Base-by-base conservation (phyloP, 2,113 vertebrate genomes). In the Otis tarda region DNA sequence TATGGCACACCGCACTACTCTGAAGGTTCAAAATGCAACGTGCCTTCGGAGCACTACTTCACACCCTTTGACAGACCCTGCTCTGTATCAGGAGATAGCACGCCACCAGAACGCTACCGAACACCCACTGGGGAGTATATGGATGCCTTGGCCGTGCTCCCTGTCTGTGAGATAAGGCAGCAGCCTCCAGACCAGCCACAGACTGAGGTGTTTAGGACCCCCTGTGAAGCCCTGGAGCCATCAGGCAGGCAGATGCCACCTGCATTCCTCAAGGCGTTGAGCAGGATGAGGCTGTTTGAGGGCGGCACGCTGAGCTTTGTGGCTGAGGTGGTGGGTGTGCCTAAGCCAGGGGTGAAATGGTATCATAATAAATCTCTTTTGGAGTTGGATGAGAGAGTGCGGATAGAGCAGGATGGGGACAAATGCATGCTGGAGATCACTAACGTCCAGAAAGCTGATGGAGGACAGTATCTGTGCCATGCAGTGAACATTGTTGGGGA, bases 401-500 rank as follows among this genome's bases (percentile, higher is more conserved):
- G 56, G 96, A 98, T 99, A 87, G 98, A 98, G 90, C 98, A 98
- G 90, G 98, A 99, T 71, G 98, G 98, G 8, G 97, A 99, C 73
- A 98, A 97, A 67, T 98, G 98, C 80, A 94, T 98, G 12, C 96
- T 99, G 57, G 98, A 98, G 91, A 98, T 99, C 73, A 93, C 96
- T 61, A 98, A 97, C 10, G 37, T 99, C 55, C 97, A 97, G 30
- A 98, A 98, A 95, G 95, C 90, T 0, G 99, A 99, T 23, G 98
- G 97, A 90, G 99, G 99, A 41, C 98, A 99, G 86, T 99, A 99
- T 87, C 98, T 99, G 86, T 99, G 99, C 47, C 98, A 99, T 80
- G 99, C 99, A 50, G 97, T 99, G 47, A 99, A 99, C 96, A 98
- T 98, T 93, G 98, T 99, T 0, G 99, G 99, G 7, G 99, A 99